phyloP scores from a whole-genome alignment of 2,797 vertebrate species.

The Rhinatrema bivittatum region DNA sequence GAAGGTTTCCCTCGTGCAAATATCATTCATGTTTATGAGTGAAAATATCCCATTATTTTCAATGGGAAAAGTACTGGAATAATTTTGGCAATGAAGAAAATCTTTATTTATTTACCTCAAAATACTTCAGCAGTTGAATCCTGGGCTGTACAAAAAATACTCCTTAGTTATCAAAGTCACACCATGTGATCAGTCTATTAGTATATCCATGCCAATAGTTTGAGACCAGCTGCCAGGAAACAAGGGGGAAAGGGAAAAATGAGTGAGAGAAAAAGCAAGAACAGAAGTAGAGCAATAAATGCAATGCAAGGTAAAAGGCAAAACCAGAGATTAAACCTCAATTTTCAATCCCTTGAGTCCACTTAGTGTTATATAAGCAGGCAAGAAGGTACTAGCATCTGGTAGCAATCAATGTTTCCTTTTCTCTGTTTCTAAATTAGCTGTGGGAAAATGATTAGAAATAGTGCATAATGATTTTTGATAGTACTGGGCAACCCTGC shows the following conservation, averaged over 20 bases:
- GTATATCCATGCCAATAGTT: not conserved
- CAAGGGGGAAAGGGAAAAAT: not conserved
- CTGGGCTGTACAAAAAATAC: too few relatives aligned
- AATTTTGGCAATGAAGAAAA: too few relatives aligned
- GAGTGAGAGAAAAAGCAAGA: constrained; percentile 18
- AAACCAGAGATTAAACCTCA: constrained; percentile 10
- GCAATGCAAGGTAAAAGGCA: constrained; percentile 3
- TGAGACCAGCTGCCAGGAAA: constrained; percentile 12
- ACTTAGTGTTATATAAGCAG: constrained; percentile 16
- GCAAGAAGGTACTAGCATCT: constrained; percentile 52
- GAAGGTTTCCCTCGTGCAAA: too few relatives aligned
- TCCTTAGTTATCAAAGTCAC: too few relatives aligned
- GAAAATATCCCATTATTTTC: too few relatives aligned
- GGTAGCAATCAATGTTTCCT: constrained; percentile 54
- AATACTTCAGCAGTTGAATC: too few relatives aligned
- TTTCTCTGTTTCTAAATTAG: constrained; percentile 51
- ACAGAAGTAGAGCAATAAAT: not conserved
- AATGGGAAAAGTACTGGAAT: too few relatives aligned
- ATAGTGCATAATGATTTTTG: constrained; percentile 52
- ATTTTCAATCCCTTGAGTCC: constrained; percentile 17
- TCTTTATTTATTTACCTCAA: too few relatives aligned
- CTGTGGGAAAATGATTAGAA: constrained; percentile 52
- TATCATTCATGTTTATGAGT: too few relatives aligned
- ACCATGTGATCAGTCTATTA: too few relatives aligned
- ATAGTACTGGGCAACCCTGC: constrained; percentile 44